Conservation (phyloP, 1,140 invertebrate species). For the Pteromalus puparum region DNA sequence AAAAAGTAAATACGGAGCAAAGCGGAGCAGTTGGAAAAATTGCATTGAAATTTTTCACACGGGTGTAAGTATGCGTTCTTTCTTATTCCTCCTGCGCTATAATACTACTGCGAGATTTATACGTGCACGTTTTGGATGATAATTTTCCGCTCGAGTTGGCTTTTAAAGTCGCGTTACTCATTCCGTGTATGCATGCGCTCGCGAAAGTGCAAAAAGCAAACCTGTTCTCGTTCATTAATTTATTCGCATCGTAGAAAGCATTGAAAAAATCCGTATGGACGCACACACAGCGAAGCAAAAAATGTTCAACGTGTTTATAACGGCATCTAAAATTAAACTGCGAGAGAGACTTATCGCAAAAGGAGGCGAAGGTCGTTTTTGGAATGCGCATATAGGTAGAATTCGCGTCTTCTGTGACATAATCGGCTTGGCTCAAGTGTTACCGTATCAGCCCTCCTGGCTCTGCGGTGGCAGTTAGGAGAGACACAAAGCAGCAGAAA, state of each 20-base stretch:
- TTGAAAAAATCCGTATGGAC: no score
- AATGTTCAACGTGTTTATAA: not conserved
- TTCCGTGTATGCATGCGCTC: no score
- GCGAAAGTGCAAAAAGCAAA: no score
- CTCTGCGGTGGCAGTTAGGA: no score
- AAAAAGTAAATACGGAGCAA: not conserved
- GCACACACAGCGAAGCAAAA: no score
- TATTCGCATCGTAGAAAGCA: no score
- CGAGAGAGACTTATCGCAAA: not conserved
- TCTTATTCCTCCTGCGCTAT: no score
- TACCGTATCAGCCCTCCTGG: not conserved
- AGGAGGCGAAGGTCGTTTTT: conserved; percentile 10
- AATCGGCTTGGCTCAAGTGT: not conserved
- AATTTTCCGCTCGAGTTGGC: not conserved
- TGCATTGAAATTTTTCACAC: conserved; percentile 18
- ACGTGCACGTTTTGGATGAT: not conserved
- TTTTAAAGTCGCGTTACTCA: no score
- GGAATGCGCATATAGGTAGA: not conserved
- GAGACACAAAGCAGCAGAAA: no score
- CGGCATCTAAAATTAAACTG: not conserved
- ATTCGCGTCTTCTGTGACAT: not conserved
- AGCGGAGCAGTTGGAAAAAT: conserved; percentile 3
- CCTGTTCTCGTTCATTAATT: no score
- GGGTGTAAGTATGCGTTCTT: not conserved
- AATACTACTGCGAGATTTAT: no score